phyloP scores from a whole-genome alignment of 2,113 vertebrate genomes.

The Paradoxurus hermaphroditus region DNA sequence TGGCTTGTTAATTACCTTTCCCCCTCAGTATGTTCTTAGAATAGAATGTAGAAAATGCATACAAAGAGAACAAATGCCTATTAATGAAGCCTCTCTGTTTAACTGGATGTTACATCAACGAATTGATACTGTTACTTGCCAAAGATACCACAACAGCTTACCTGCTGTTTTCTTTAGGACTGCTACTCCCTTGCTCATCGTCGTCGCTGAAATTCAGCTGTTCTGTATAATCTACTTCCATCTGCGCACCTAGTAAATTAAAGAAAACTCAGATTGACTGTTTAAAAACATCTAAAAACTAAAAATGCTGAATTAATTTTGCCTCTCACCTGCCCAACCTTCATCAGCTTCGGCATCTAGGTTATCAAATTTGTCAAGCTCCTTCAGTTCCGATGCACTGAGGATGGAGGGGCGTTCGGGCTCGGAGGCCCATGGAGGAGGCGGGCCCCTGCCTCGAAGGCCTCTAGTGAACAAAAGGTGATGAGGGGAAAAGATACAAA shows the following conservation, averaged over 20 bases:
- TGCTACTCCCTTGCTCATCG: constrained; percentile 92
- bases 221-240: constrained; percentile 99
- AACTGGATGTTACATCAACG: background rate
- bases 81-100: background rate
- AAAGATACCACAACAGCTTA: constrained; percentile 71
- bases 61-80: background rate
- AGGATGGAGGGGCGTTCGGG: constrained; percentile 95
- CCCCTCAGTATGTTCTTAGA: background rate
- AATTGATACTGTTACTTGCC: background rate
- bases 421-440: constrained; percentile 91
- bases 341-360: constrained; percentile 97
- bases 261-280: constrained; percentile 17
- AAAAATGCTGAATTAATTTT: background rate
- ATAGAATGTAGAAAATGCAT: background rate
- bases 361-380: constrained; percentile 96
- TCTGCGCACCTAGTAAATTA: constrained; percentile 91
- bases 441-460: constrained; percentile 85
- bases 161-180: constrained; percentile 92
- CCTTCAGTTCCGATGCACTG: constrained; percentile 96
- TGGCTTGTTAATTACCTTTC: background rate
- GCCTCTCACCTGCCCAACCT: constrained; percentile 95
- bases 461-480: constrained; percentile 78
- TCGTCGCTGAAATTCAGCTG: constrained; percentile 99
- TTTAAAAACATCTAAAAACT: background rate
- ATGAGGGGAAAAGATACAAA: background rate